Evolutionary conservation across 1,140 invertebrate species (phyloP).

Genomic region (Drosophila oshimai): DNA sequence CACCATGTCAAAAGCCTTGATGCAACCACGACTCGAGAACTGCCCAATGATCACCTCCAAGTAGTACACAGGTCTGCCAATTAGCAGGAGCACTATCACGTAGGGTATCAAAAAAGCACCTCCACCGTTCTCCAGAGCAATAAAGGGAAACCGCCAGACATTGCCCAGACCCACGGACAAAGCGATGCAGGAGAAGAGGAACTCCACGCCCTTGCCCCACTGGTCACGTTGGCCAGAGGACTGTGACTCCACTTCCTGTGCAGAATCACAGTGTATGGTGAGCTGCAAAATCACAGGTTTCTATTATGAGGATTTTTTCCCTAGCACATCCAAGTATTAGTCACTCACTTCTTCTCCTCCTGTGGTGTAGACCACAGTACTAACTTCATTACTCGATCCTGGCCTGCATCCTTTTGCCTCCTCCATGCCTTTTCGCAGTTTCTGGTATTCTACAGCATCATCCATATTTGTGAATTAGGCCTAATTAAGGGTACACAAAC

Average conservation of each 20-base stretch:
- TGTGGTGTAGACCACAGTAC: slow-evolving; percentile 32
- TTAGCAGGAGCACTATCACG: slow-evolving; percentile 88
- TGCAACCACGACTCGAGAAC: slow-evolving; percentile 87
- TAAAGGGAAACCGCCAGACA: slow-evolving; percentile 92
- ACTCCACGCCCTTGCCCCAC: slow-evolving; percentile 91
- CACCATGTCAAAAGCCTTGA: slow-evolving; percentile 84
- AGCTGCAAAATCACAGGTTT: not conserved
- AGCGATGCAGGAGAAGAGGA: slow-evolving; percentile 91
- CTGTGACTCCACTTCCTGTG: not conserved
- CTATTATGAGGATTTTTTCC: not conserved
- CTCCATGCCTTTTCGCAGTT: slow-evolving; percentile 20
- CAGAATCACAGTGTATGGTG: slow-evolving; percentile 8
- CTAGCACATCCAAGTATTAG: not conserved
- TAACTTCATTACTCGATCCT: not conserved
- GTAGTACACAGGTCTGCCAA: slow-evolving; percentile 92
- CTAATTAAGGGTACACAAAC: slow-evolving; percentile 1
- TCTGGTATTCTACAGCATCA: slow-evolving; percentile 48
- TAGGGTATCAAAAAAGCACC: slow-evolving; percentile 92
- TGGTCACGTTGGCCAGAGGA: slow-evolving; percentile 24
- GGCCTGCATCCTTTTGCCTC: not conserved
- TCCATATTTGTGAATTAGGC: slow-evolving; percentile 37
- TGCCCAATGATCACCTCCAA: slow-evolving; percentile 91
- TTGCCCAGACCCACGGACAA: slow-evolving; percentile 94
- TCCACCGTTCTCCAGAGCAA: slow-evolving; percentile 90
- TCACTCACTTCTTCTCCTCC: slow-evolving; percentile 22